phyloP scores from a whole-genome alignment of 1,140 invertebrate genomes.

The Probaryconus sp. region DNA sequence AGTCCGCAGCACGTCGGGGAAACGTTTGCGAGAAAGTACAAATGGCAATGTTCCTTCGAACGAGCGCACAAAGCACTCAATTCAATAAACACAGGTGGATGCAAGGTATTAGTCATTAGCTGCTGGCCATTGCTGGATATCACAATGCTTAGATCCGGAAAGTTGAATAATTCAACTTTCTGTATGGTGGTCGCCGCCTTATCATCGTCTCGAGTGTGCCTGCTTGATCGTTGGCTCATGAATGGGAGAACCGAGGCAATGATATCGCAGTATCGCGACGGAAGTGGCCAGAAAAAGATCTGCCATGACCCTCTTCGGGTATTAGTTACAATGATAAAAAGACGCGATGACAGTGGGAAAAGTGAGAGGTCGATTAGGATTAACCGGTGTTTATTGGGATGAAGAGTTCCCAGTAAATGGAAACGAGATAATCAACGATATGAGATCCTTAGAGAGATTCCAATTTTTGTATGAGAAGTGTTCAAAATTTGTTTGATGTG shows the following conservation, averaged over 20 bases:
- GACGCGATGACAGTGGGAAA: background rate
- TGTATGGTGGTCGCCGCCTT: too few species aligned
- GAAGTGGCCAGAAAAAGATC: conserved; percentile 13
- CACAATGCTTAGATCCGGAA: conserved; percentile 10
- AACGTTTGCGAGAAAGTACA: conserved; percentile 50
- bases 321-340: conserved; percentile 4
- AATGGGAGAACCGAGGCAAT: too few species aligned
- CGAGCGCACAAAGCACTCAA: conserved; percentile 59
- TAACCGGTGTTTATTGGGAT: too few species aligned
- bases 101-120: conserved; percentile 40
- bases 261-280: conserved; percentile 33
- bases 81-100: conserved; percentile 51
- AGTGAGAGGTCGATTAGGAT: too few species aligned
- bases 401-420: too few species aligned
- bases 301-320: conserved; percentile 63
- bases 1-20: conserved; percentile 39
- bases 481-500: too few species aligned
- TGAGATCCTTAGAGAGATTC: too few species aligned
- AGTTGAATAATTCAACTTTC: conserved; percentile 1
- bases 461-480: too few species aligned
- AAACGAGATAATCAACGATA: too few species aligned
- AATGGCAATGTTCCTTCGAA: conserved; percentile 6
- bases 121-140: background rate
- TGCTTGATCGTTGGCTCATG: too few species aligned
- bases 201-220: too few species aligned